These are phyloP conservation scores for Argentina silus DNA, from an alignment of 2,797 vertebrate species.

Conservation along the genomic window DNA sequence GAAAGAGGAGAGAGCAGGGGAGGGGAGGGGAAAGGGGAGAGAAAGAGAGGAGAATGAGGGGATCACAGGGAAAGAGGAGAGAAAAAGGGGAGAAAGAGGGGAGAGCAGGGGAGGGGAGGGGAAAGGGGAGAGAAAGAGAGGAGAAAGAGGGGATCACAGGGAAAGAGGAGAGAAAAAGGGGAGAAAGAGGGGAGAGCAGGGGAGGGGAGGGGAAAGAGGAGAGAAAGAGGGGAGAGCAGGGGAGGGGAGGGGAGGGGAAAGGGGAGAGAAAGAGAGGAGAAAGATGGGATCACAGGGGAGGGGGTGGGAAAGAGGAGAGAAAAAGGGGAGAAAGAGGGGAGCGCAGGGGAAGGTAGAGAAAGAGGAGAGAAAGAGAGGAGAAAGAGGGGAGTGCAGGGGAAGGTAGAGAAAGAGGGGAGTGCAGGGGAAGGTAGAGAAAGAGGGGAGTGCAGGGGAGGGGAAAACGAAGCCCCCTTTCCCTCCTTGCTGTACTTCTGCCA, in stretches of 20 bases:
- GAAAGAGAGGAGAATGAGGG: slow-evolving; percentile 10
- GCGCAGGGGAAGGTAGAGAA: neutral
- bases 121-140: neutral
- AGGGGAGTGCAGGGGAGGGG: neutral
- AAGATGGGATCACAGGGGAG: no score
- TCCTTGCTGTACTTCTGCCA: slow-evolving; percentile 44
- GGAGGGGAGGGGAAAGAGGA: no score
- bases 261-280: no score
- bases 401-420: neutral
- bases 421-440: neutral
- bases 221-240: no score
- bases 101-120: no score
- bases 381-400: neutral
- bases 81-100: no score
- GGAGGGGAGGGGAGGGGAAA: no score
- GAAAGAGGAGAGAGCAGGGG: neutral
- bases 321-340: no score
- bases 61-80: no score
- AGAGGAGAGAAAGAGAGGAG: neutral
- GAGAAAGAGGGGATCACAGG: no score
- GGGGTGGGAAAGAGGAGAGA: neutral
- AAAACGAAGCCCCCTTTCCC: slow-evolving; percentile 63
- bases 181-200: no score
- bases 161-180: no score
- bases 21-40: neutral